Evolutionary conservation across 2,888 invertebrate genomes (phyloP).

Genomic region (Blastobasis lacticolella): DNA sequence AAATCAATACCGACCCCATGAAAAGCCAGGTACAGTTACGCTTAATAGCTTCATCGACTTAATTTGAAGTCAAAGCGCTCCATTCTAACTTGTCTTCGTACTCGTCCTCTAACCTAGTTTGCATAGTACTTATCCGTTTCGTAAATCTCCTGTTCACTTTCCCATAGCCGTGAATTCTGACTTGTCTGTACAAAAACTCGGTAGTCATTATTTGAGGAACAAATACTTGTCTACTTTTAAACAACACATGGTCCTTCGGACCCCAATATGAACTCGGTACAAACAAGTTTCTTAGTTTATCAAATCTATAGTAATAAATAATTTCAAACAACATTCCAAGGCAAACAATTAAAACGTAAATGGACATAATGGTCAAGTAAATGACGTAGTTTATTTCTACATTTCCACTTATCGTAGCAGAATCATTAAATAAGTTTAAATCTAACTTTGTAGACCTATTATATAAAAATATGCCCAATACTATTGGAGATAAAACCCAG

Average conservation of each 20-base stretch:
- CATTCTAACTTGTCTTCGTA: slow-evolving; percentile 28
- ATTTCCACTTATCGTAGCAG: slow-evolving; percentile 23
- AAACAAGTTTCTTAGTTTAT: slow-evolving; percentile 25
- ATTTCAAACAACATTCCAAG: slow-evolving; percentile 32
- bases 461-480: slow-evolving; percentile 29
- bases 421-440: slow-evolving; percentile 22
- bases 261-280: slow-evolving; percentile 46
- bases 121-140: slow-evolving; percentile 5
- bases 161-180: slow-evolving; percentile 48
- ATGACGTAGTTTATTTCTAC: slow-evolving; percentile 27
- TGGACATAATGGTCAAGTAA: slow-evolving; percentile 29
- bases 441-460: slow-evolving; percentile 23
- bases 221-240: slow-evolving; percentile 61
- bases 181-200: slow-evolving; percentile 64
- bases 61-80: slow-evolving; percentile 44
- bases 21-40: slow-evolving; percentile 84
- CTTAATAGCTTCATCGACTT: slow-evolving; percentile 5
- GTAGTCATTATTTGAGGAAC: slow-evolving; percentile 67
- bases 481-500: slow-evolving; percentile 47
- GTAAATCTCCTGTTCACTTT: slow-evolving; percentile 17
- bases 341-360: slow-evolving; percentile 35
- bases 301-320: slow-evolving; percentile 19
- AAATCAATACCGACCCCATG: slow-evolving; percentile 96
- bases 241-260: slow-evolving; percentile 44
- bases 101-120: slow-evolving; percentile 10